Base-by-base conservation (phyloP, 2,888 invertebrate species). In the Dexiosoma caninum region DNA sequence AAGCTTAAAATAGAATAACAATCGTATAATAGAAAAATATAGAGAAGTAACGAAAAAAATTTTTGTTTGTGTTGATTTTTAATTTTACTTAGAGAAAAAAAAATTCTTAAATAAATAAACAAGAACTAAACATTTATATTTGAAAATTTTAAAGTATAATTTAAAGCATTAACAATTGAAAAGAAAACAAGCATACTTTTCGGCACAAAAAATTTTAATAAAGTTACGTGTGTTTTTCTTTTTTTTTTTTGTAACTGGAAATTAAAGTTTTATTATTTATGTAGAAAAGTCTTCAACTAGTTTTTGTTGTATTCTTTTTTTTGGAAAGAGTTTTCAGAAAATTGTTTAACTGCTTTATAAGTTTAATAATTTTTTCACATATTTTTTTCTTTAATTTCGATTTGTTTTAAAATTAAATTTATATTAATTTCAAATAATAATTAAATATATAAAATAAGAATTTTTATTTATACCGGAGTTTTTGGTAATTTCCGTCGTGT, bases 401-500 rank as follows among this genome's bases (percentile, higher is more conserved):
- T 60, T 70, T 59, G 23, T 19, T 37, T 57, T 35, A 8, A 40
- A 67, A 32, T 59, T 10, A 40, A 23, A 51, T 19, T 30, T 30
- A 37, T 12, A 32, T 14, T 70, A 27, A 46, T 37, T 62, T 21
- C 60, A 76, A 74, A 57, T 76, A 57, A 57, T 32, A 23, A 30
- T 42, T 71, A 35, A 70, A 69, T 42, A 57, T 49, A 62, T 67
- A 51, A 72, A 64, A 69, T 70, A 74, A 64, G 72, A 70, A 80
- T 77, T 75, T 59, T 32, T 80, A 79, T 94, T 95, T 96, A 95
- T 96, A 97, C 97, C 95, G 97, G 97, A 91, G 97, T 97, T 94
- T 97, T 97, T 91, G 97, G 97, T 92, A 97, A 93, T 94, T 97
- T 97, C 93, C 97, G 94, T 93, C 96, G 93, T 85, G 97, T 96